Conservation (phyloP, 2,888 invertebrate species). For the Chalcis sispes region DNA sequence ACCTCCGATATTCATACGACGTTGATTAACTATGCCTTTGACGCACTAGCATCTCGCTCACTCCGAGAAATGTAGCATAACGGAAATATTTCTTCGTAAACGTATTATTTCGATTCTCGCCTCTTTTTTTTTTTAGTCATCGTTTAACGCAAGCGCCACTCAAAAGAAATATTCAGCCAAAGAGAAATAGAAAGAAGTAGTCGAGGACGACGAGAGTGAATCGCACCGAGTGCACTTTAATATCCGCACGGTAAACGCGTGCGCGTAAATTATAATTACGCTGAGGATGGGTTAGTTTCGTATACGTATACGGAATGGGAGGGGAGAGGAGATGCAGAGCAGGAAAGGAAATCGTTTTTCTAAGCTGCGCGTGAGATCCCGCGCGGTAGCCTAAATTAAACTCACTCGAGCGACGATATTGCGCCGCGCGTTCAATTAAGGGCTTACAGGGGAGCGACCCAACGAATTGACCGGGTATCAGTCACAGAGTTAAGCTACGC, state of each 20-base stretch:
- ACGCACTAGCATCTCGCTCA: not conserved
- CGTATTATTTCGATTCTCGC: too few relatives aligned
- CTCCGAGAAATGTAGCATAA: too few relatives aligned
- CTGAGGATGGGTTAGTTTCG: too few relatives aligned
- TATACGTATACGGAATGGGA: constrained; percentile 17
- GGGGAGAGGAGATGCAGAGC: not conserved
- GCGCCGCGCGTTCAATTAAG: constrained; percentile 50
- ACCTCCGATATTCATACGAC: constrained; percentile 30
- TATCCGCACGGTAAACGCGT: constrained; percentile 1
- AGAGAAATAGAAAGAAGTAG: too few relatives aligned
- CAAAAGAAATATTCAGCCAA: too few relatives aligned
- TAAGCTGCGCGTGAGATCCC: constrained; percentile 1
- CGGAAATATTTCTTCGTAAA: not conserved
- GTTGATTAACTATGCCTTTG: constrained; percentile 31
- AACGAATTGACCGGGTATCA: too few relatives aligned
- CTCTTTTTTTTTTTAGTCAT: too few relatives aligned
- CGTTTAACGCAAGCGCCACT: too few relatives aligned
- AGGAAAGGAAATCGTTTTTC: not conserved
- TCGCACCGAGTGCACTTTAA: constrained; percentile 16
- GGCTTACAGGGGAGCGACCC: constrained; percentile 13
- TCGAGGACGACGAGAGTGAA: not conserved
- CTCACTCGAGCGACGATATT: constrained; percentile 52
- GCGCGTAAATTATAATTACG: constrained; percentile 40
- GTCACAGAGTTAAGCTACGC: not conserved
- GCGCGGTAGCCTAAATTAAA: constrained; percentile 47